A percentile compares a stretch with the other conserved stretches of the same genome.
Conservation (phyloP, 2,888 invertebrate species). For the Athetis lepigone region DNA sequence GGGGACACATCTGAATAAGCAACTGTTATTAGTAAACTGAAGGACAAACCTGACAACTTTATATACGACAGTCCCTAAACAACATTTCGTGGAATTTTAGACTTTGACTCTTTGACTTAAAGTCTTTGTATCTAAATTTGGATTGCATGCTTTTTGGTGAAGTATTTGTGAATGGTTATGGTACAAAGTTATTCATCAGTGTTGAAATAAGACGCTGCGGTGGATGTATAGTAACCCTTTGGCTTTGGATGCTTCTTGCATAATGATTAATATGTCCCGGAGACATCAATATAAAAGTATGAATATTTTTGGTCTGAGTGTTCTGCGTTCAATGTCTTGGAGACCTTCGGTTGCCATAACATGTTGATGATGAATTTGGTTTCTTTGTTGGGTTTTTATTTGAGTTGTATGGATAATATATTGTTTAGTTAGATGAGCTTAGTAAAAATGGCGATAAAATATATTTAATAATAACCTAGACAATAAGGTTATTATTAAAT, state of each 20-base stretch:
- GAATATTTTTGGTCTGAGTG: constrained; percentile 53
- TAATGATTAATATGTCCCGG: constrained; percentile 66
- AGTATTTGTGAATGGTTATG: constrained; percentile 59
- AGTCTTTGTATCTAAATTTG: not conserved
- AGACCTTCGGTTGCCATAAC: constrained; percentile 35
- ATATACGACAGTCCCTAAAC: not conserved
- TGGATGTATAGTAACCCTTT: constrained; percentile 67
- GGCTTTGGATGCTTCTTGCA: constrained; percentile 58
- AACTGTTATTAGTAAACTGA: constrained; percentile 75
- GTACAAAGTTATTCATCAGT: constrained; percentile 67
- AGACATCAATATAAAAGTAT: constrained; percentile 50
- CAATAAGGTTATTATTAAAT: too few species aligned
- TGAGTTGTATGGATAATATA: not conserved
- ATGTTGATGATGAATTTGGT: constrained; percentile 15
- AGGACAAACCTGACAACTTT: constrained; percentile 61
- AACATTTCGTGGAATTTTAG: not conserved
- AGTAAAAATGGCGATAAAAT: too few species aligned
- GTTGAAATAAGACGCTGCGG: constrained; percentile 73
- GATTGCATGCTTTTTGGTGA: constrained; percentile 7
- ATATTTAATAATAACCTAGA: too few species aligned
- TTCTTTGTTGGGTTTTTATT: constrained; percentile 16
- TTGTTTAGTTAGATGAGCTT: too few species aligned
- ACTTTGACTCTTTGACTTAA: constrained; percentile 12
- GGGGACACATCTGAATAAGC: constrained; percentile 81
- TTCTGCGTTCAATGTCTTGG: constrained; percentile 49